phyloP scores from a whole-genome alignment of 2,113 vertebrate genomes.

The Nerophis lumbriciformis region DNA sequence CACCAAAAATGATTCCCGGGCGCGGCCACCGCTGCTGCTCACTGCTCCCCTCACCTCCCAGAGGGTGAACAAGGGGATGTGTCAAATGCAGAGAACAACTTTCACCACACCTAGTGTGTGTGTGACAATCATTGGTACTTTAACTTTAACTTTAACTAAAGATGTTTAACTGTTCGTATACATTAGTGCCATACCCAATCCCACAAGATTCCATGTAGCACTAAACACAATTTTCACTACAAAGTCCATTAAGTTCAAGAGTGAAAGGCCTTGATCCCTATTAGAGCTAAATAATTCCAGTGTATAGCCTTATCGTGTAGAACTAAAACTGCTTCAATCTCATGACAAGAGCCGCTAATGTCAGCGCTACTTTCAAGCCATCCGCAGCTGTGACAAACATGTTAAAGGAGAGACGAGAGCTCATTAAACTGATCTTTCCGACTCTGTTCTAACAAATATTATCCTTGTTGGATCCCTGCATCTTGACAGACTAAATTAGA shows the following conservation, averaged over 20 bases:
- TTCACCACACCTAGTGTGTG: no score
- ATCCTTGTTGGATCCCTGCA: slow-evolving; percentile 3
- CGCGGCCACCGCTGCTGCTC: no score
- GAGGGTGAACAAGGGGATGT: no score
- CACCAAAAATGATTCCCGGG: no score
- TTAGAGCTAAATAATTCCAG: background rate
- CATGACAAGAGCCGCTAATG: slow-evolving; percentile 4
- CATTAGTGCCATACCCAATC: no score
- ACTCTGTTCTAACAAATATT: slow-evolving; percentile 12
- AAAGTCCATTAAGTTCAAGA: slow-evolving; percentile 9
- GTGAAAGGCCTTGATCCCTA: background rate
- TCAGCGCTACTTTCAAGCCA: slow-evolving; percentile 11
- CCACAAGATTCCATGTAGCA: no score
- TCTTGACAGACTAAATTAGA: slow-evolving; percentile 14
- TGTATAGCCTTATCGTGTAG: background rate
- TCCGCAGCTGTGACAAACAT: slow-evolving; percentile 13
- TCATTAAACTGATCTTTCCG: slow-evolving; percentile 24
- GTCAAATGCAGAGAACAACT: no score
- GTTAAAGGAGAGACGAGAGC: slow-evolving; percentile 15
- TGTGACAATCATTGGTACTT: no score
- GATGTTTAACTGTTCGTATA: no score
- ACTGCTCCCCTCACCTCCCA: no score
- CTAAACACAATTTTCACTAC: background rate
- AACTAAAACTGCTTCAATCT: slow-evolving; percentile 28
- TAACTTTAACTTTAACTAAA: no score